Conservation (phyloP, 92 coral and sea anemone genomes). For the Galaxea fascicularis region DNA sequence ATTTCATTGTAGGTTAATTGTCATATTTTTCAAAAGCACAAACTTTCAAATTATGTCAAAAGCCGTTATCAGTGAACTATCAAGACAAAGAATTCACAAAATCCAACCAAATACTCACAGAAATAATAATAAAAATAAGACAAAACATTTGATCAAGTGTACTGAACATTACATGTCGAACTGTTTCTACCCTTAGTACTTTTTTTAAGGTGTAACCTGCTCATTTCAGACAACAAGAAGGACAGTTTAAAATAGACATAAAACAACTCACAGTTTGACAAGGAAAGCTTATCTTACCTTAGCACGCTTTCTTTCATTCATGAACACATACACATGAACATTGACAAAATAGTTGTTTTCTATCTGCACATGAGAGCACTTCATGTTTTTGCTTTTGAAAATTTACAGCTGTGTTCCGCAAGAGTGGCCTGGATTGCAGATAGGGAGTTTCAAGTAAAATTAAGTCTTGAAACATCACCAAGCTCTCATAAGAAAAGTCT, state of each 20-base stretch:
- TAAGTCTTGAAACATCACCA: constrained; percentile 23
- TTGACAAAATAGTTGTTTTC: constrained; percentile 82
- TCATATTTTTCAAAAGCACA: not conserved
- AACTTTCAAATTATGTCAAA: not conserved
- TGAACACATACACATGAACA: constrained; percentile 78
- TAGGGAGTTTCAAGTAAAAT: not conserved
- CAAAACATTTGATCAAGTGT: not conserved
- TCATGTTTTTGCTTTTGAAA: constrained; percentile 20
- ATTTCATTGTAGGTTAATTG: no score
- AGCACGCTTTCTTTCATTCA: constrained; percentile 59
- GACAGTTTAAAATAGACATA: not conserved
- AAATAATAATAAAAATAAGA: not conserved
- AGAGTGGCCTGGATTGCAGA: not conserved
- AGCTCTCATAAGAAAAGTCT: constrained; percentile 14
- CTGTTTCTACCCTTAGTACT: not conserved
- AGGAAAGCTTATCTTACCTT: constrained; percentile 27
- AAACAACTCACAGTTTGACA: constrained; percentile 40
- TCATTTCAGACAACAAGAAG: constrained; percentile 10
- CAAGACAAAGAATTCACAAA: not conserved
- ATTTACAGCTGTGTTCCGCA: not conserved
- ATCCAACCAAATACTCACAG: not conserved
- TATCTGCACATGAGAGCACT: constrained; percentile 41
- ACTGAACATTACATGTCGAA: not conserved
- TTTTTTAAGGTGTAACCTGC: not conserved
- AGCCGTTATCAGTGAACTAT: not conserved